Evolutionary conservation across 2,888 invertebrate genomes (phyloP).

Genomic region (Trichogramma evanescens): DNA sequence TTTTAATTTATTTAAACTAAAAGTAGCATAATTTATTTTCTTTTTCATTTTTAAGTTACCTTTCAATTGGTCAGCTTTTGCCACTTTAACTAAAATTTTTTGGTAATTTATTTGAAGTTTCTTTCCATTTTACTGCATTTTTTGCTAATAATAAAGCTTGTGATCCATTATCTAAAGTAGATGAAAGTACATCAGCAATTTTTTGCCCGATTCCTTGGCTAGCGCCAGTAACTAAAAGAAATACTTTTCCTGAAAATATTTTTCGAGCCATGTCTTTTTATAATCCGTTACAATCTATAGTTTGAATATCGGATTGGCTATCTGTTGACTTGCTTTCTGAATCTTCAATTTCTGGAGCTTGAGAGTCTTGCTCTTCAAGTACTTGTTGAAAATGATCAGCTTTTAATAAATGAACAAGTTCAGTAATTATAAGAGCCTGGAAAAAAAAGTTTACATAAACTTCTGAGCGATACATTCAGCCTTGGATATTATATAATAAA

Average conservation of each 20-base stretch:
- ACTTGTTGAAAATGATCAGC: slow-evolving; percentile 46
- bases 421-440: slow-evolving; percentile 48
- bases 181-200: slow-evolving; percentile 66
- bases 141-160: slow-evolving; percentile 71
- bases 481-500: slow-evolving; percentile 16
- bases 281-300: slow-evolving; percentile 12
- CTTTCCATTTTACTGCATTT: slow-evolving; percentile 58
- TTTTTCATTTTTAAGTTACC: slow-evolving; percentile 29
- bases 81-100: slow-evolving; percentile 45
- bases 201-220: slow-evolving; percentile 82
- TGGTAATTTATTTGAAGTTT: slow-evolving; percentile 53
- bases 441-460: slow-evolving; percentile 19
- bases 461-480: slow-evolving; percentile 14
- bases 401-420: slow-evolving; percentile 48
- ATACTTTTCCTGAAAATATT: slow-evolving; percentile 38
- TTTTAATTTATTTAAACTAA: too few species aligned
- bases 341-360: slow-evolving; percentile 16
- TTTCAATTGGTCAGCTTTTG: slow-evolving; percentile 31
- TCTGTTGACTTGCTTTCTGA: slow-evolving; percentile 8
- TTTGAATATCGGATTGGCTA: slow-evolving; percentile 9
- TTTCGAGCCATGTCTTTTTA: slow-evolving; percentile 16
- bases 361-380: slow-evolving; percentile 32
- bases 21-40: background rate
- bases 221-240: slow-evolving; percentile 69
- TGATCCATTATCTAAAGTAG: slow-evolving; percentile 61